Evolutionary conservation across 2,888 invertebrate genomes (phyloP), one percentile per base, ranked within the genome.

Genomic region (Tribolium freemani): DNA sequence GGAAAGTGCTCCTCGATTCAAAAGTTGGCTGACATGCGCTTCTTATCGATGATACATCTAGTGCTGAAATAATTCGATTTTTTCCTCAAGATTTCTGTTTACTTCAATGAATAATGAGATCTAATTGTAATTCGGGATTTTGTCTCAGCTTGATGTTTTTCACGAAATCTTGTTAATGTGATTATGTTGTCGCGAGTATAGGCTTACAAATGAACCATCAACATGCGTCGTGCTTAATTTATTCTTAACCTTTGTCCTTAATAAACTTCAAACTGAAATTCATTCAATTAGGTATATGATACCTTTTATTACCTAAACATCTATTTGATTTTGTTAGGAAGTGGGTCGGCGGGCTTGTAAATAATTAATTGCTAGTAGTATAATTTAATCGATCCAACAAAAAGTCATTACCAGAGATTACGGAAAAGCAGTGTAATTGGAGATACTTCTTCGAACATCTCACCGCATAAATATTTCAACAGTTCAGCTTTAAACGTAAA

Each of bases 21-120:
- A 72, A 72, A 72, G 71, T 72, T 72, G 67, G 61, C 54, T 60
- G 71, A 61, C 71, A 72, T 72, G 71, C 71, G 71, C 71, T 61
- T 56, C 46, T 69, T 69, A 60, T 69, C 60, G 50, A 26, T 57
- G 38, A 38, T 38, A 38, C 38, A 38, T 38, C 8, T 1, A 8
- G 8, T 38, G 38, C 3, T 38, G 38, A 8, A 38, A 38, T 38
- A 38, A 38, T 8, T 38, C 5, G 6, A 38, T 60, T 13, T 10
- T n/a, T 54, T 53, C 1, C 48, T 13, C 13, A 9, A 51, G 6
- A 51, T 51, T 51, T 51, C 51, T 51, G 8, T 38, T 38, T 38
- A 38, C 5, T 56, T 30, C 30, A 38, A 38, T 9, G 56, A 26
- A 20, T 20, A n/a, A 51, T 20, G 5, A 21, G 9, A 20, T 21